A percentile compares a stretch with the other conserved stretches of the same genome.
phyloP scores from a whole-genome alignment of 2,888 invertebrate species.

The Ochlodes sylvanus region DNA sequence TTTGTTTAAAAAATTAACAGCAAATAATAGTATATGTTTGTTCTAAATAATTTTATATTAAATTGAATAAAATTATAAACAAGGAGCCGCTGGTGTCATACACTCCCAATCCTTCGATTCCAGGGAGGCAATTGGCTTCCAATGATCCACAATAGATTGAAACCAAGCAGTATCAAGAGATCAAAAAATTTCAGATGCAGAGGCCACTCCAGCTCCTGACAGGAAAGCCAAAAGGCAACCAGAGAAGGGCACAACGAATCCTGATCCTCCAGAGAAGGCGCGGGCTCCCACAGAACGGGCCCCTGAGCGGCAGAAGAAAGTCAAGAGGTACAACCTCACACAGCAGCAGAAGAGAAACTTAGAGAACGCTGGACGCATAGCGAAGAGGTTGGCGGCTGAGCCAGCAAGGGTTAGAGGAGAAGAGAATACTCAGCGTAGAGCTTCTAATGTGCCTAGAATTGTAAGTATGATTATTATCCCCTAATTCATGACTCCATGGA shows the following conservation, averaged over 20 bases:
- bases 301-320: conserved; percentile 39
- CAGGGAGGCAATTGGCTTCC: no score
- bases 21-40: no score
- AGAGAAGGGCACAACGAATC: background rate
- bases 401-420: background rate
- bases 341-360: conserved; percentile 54
- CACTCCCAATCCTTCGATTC: no score
- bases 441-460: conserved; percentile 51
- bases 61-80: no score
- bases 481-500: no score
- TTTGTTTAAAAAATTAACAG: no score
- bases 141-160: no score
- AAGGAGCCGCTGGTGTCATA: no score
- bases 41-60: no score
- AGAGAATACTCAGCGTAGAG: conserved; percentile 9
- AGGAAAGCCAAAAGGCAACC: background rate
- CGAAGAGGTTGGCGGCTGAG: conserved; percentile 42
- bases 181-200: conserved; percentile 16
- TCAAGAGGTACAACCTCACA: conserved; percentile 44
- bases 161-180: no score
- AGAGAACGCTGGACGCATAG: conserved; percentile 64
- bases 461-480: conserved; percentile 53
- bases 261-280: conserved; percentile 10
- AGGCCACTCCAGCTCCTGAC: conserved; percentile 3
- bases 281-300: conserved; percentile 37